Conservation (phyloP, 2,888 invertebrate genomes). For the Spilosoma lubricipeda region DNA sequence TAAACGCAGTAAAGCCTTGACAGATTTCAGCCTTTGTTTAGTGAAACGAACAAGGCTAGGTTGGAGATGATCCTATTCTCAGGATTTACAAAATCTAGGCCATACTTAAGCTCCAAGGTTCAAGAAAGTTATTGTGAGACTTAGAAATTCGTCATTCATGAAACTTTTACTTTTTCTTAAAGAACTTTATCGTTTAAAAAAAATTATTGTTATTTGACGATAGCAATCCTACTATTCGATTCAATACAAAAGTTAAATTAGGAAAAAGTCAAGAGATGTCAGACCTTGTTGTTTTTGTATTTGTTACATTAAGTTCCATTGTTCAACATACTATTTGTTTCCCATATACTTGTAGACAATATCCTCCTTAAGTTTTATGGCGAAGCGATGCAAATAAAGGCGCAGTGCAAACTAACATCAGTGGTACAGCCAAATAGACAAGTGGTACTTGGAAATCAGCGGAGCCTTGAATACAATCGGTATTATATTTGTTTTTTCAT, state of each 20-base stretch:
- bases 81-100: not conserved
- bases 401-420: not conserved
- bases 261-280: not conserved
- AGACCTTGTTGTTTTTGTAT: not conserved
- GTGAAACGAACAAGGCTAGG: not conserved
- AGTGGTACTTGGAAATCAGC: not conserved
- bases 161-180: not conserved
- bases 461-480: not conserved
- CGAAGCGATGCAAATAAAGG: too few relatives aligned
- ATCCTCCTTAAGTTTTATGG: not conserved
- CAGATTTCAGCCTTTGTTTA: not conserved
- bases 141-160: not conserved
- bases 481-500: too few relatives aligned
- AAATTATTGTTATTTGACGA: not conserved
- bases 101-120: not conserved
- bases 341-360: not conserved
- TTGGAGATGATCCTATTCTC: not conserved
- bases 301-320: not conserved
- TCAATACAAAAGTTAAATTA: not conserved
- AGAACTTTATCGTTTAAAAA: not conserved
- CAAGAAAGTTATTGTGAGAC: not conserved
- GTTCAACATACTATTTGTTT: not conserved
- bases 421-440: too few relatives aligned
- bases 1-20: not conserved
- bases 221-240: not conserved